These are phyloP conservation scores for Syncerus caffer DNA, from an alignment of 2,797 vertebrate species.

Conservation along the genomic window DNA sequence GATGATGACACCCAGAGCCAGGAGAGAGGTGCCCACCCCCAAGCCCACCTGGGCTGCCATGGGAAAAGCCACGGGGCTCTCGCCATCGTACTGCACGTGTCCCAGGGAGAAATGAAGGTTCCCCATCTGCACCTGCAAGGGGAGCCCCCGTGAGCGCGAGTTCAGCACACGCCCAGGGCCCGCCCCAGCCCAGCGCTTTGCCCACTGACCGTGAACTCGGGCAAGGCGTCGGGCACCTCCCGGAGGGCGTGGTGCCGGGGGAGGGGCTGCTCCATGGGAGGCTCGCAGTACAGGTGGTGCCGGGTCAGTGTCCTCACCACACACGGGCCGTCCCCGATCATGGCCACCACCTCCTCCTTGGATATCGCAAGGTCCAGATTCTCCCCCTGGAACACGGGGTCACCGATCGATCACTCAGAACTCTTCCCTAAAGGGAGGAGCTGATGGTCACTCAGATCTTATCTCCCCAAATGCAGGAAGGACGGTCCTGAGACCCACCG, in stretches of 20 bases:
- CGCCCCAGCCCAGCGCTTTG: not conserved
- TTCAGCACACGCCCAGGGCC: rapidly evolving
- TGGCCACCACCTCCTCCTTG: slow-evolving; percentile 96
- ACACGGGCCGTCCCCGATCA: slow-evolving; percentile 93
- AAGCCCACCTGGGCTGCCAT: slow-evolving; percentile 96
- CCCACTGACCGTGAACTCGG: slow-evolving; percentile 91
- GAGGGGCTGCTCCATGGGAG: slow-evolving; percentile 90
- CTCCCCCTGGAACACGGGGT: slow-evolving; percentile 88
- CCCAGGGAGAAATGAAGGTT: slow-evolving; percentile 94
- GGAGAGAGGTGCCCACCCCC: slow-evolving; percentile 93
- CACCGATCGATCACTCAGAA: not conserved
- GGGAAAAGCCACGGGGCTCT: slow-evolving; percentile 92
- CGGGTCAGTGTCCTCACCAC: slow-evolving; percentile 94
- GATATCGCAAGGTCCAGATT: slow-evolving; percentile 95
- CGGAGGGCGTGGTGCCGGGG: slow-evolving; percentile 83
- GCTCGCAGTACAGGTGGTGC: slow-evolving; percentile 96
- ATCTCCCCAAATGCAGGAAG: not conserved
- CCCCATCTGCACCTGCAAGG: slow-evolving; percentile 93
- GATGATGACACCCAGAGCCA: slow-evolving; percentile 94
- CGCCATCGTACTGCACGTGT: slow-evolving; percentile 93
- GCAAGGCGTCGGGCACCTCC: slow-evolving; percentile 90
- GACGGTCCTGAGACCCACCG: not conserved
- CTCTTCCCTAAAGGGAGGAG: slow-evolving; percentile 33
- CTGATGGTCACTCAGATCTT: not conserved
- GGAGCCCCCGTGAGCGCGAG: not conserved